Base-by-base conservation (phyloP, 2,113 vertebrate species). In the Melospiza melodia region DNA sequence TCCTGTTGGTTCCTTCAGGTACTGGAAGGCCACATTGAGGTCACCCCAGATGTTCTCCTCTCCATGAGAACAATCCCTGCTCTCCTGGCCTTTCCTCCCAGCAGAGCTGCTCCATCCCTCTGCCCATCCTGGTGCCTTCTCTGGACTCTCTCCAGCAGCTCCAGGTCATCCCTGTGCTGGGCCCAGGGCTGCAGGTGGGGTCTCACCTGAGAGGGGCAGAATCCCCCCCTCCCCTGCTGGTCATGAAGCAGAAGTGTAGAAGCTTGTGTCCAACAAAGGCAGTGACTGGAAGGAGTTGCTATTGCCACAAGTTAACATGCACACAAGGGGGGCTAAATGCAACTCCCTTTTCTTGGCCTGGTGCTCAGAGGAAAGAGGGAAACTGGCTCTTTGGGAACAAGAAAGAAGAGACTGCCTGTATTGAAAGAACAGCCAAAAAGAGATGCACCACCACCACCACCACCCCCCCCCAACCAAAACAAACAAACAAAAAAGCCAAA, bases 1-100 rank as follows among this genome's bases (percentile, higher is more conserved):
- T 35, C 30, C 43, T 43, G 35, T 1, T 9, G 1, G 11, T 1
- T 63, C 49, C 30, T 79, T 63, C 24, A 25, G 41, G 24, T 0
- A 0, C 24, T 55, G 23, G 0, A n/a, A 71, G n/a, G 49, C 12
- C n/a, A 22, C 58, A 21, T 0, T 22, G 35, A 49, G n/a, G 0
- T 41, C 49, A 71, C 7, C 49, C 41, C 41, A 35, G 12, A 63
- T 3, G 17, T 59, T 46, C 28, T 46, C 65, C 2, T 63, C 4
- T 79, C 11, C 58, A 41, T 13, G 43, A 21, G 86, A 37, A 2
- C 43, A 58, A 4, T 4, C 18, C 44, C 76, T 73, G 31, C 31
- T 66, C 48, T 79, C 20, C 55, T 51, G 73, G 58, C 51, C 37
- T 39, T 39, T 39, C 37, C 37, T 39, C 20, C 55, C 67, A 80